These are phyloP conservation scores for Rhinolophus ferrumequinum DNA, from an alignment of 2,113 vertebrate genomes.

Conservation along the genomic window DNA sequence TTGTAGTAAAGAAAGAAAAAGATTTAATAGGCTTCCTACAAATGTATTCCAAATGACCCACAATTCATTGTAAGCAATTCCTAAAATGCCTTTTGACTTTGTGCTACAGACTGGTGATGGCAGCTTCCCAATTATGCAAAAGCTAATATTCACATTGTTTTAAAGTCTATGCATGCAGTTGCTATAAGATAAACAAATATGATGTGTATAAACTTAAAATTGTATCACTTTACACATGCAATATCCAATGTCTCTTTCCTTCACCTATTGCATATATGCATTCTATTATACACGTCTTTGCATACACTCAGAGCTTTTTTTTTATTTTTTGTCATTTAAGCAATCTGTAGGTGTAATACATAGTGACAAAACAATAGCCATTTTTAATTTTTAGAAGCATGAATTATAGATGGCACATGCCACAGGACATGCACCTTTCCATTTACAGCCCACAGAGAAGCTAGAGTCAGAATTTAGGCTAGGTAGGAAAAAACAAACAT, in stretches of 20 bases:
- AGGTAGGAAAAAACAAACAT: conserved; percentile 36
- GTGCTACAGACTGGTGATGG: conserved; percentile 6
- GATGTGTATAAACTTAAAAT: conserved; percentile 2
- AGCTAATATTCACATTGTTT: conserved; percentile 56
- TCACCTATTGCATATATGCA: not conserved
- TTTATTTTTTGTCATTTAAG: conserved; percentile 60
- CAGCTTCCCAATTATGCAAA: conserved; percentile 53
- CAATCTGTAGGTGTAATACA: conserved; percentile 47
- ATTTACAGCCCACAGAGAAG: conserved; percentile 30
- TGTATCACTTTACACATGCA: not conserved
- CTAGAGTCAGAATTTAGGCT: conserved; percentile 70
- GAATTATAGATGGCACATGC: conserved; percentile 42
- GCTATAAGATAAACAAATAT: conserved; percentile 37
- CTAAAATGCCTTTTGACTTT: conserved; percentile 81
- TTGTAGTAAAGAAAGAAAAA: conserved; percentile 68
- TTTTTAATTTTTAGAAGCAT: conserved; percentile 70
- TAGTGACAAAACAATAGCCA: conserved; percentile 64
- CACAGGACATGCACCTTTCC: conserved; percentile 38
- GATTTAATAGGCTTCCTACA: conserved; percentile 77
- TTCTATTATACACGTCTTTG: not conserved
- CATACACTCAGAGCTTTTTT: not conserved
- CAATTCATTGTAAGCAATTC: conserved; percentile 72
- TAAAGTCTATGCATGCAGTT: not conserved
- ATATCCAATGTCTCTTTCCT: not conserved
- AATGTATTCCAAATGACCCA: conserved; percentile 78